Base-by-base conservation (phyloP, 1,140 invertebrate genomes). In the Calliopsis andreniformis region DNA sequence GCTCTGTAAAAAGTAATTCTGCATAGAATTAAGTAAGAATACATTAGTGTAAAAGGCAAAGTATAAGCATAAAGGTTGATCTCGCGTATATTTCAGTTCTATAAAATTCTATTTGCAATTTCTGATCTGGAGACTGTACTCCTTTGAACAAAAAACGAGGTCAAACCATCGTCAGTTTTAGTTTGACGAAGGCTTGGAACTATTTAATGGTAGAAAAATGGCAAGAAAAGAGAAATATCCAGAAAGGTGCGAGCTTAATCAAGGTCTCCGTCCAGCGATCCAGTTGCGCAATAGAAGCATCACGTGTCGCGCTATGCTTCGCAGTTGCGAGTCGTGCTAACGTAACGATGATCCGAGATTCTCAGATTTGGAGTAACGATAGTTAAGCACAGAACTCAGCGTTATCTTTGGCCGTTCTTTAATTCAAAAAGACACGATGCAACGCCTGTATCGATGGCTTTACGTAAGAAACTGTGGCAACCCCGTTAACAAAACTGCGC, bases 241-340 rank as follows among this genome's bases (percentile, higher is more conserved):
- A 61, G 28, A n/a, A 56, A 75, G 55, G 64, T 59, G 55, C 55
- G 32, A 69, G 25, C 43, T 43, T 51, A 61, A 76, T 76, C 73
- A 76, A 76, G 73, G 73, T 69, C 62, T 42, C 39, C 61, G 62
- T 66, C 30, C 63, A 51, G 20, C 73, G 55, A 76, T 76, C 55
- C 73, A 51, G 55, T 76, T 76, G 35, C 64, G 55, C 66, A 69
- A 76, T 69, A 68, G 35, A 59, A 47, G 12, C 23, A 35, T 51
- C 43, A 51, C 43, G 64, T 51, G 43, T 49, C 55, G 43, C 16
- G 66, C 43, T 20, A 30, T 53, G 55, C 63, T 7, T 6, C 43
- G 32, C 35, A n/a, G 23, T 49, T 61, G n/a, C 53, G n/a, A 23
- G 18, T 16, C 20, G 55, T 3, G 39, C 6, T 8, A 68, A 39